Conservation (phyloP, 2,113 vertebrate genomes). For the Cyanoderma ruficeps region DNA sequence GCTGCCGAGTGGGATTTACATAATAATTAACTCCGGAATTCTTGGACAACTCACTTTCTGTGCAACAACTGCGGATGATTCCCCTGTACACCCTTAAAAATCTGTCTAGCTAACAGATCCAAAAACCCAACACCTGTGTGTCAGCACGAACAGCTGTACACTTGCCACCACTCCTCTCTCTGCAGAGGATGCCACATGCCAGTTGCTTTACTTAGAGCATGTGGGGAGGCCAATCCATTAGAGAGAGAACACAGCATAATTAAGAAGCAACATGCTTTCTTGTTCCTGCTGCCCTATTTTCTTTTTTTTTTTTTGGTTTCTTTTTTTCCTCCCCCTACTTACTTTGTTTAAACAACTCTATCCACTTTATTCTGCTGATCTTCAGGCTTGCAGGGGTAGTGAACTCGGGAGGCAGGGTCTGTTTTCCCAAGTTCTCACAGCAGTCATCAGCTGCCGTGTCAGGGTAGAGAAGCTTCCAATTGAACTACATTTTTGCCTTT, state of each 20-base stretch:
- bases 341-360: constrained; percentile 50
- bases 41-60: constrained; percentile 55
- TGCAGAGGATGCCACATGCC: constrained; percentile 70
- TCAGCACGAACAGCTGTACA: constrained; percentile 69
- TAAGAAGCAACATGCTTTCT: constrained; percentile 68
- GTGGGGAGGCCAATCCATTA: constrained; percentile 69
- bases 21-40: constrained; percentile 54
- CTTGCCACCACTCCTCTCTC: constrained; percentile 54
- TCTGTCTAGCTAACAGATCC: constrained; percentile 63
- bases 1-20: constrained; percentile 45
- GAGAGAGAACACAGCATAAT: constrained; percentile 66
- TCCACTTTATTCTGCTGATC: constrained; percentile 15
- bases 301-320: neutral
- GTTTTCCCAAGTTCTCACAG: constrained; percentile 36
- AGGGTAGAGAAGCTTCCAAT: constrained; percentile 3
- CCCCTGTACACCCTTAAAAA: constrained; percentile 69
- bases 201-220: constrained; percentile 56
- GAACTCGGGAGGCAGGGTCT: neutral
- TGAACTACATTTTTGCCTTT: neutral
- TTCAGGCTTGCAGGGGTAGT: neutral
- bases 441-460: constrained; percentile 10
- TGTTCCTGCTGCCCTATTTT: constrained; percentile 46
- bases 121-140: constrained; percentile 71
- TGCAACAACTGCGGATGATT: constrained; percentile 60
- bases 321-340: neutral